Evolutionary conservation across 64 coral and sea anemone genomes (phyloP).

Genomic region (Acropora yongei): DNA sequence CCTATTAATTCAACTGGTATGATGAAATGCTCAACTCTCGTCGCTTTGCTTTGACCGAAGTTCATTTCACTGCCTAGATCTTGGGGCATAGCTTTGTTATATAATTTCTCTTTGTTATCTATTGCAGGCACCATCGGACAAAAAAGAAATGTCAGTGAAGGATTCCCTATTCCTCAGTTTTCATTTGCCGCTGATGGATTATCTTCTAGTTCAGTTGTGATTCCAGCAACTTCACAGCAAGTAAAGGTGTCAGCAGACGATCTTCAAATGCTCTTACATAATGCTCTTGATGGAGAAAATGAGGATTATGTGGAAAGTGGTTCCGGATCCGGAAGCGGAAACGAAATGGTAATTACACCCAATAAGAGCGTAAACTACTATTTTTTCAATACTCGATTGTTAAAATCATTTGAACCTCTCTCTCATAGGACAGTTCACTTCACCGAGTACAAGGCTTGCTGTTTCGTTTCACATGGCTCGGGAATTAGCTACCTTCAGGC

Average conservation of each 20-base stretch:
- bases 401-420: no score
- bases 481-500: no score
- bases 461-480: no score
- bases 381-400: no score
- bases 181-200: neutral
- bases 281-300: neutral
- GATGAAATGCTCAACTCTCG: neutral
- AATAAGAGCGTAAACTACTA: no score
- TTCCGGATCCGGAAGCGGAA: neutral
- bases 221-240: neutral
- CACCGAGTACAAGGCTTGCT: no score
- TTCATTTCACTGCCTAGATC: neutral
- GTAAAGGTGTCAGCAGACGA: neutral
- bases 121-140: neutral
- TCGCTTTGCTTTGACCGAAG: neutral
- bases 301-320: neutral
- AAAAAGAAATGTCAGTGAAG: neutral
- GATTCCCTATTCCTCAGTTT: neutral
- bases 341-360: neutral
- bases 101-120: neutral
- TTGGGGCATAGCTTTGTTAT: neutral
- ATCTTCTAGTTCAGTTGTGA: neutral
- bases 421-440: no score
- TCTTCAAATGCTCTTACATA: slow-evolving; percentile 17
- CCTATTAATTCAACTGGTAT: slow-evolving; percentile 1